Percentiles rank a stretch among this genome's conserved stretches.
Evolutionary conservation across 2,888 invertebrate species (phyloP).

Genomic region (Elysia crispata): DNA sequence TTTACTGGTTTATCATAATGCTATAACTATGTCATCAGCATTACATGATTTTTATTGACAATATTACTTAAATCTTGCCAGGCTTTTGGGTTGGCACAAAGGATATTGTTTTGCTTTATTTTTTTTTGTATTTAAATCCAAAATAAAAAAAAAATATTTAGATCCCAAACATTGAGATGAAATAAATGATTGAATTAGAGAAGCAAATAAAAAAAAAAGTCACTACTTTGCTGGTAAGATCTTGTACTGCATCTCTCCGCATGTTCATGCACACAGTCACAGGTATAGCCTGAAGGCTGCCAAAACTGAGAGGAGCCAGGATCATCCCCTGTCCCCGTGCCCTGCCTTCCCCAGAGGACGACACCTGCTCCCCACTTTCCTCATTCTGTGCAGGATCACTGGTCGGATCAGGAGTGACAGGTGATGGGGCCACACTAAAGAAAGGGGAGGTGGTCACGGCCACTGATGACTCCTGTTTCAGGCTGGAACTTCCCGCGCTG

Average conservation of each 20-base stretch:
- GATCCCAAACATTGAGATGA: conserved; percentile 80
- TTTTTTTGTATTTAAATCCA: too few relatives aligned
- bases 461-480: conserved; percentile 46
- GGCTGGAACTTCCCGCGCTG: conserved; percentile 63
- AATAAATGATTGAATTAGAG: too few relatives aligned
- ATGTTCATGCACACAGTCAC: conserved; percentile 34
- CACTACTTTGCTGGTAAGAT: conserved; percentile 25
- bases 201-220: too few relatives aligned
- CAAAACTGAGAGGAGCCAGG: conserved; percentile 22
- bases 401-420: conserved; percentile 11
- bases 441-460: conserved; percentile 32
- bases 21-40: too few relatives aligned
- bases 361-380: background rate
- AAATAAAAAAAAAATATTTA: background rate
- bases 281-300: conserved; percentile 29
- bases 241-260: conserved; percentile 11
- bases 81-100: too few relatives aligned
- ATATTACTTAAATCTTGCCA: too few relatives aligned
- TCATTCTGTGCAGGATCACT: background rate
- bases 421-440: conserved; percentile 22
- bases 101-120: too few relatives aligned
- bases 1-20: too few relatives aligned
- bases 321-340: background rate
- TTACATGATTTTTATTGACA: too few relatives aligned
- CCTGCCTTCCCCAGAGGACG: too few relatives aligned